phyloP scores from a whole-genome alignment of 2,797 vertebrate genomes.

The Loris lydekkerianus region DNA sequence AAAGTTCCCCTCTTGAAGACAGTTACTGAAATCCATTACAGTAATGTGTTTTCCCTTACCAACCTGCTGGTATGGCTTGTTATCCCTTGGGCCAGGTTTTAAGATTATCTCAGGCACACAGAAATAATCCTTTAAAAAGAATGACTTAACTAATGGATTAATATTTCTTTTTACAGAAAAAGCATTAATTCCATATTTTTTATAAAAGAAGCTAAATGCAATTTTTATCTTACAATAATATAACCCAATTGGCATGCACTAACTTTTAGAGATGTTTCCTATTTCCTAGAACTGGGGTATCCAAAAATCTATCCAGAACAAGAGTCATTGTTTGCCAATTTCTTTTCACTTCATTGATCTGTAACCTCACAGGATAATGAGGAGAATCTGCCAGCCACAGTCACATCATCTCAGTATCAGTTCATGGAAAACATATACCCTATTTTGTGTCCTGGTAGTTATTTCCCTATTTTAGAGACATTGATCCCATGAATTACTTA shows the following conservation, averaged over 20 bases:
- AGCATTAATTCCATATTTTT: constrained; percentile 12
- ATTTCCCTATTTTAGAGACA: neutral
- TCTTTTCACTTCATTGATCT: neutral
- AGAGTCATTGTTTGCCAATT: neutral
- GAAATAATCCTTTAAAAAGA: constrained; percentile 67
- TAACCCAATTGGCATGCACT: neutral
- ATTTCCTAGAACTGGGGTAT: neutral
- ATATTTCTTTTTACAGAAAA: constrained; percentile 53
- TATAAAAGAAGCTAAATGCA: neutral
- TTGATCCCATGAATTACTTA: neutral
- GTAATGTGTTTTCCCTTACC: constrained; percentile 68
- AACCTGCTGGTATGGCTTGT: neutral
- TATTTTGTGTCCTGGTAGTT: neutral
- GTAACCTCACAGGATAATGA: neutral
- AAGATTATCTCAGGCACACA: constrained; percentile 35
- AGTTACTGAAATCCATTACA: constrained; percentile 75
- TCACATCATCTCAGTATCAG: neutral
- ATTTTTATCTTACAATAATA: neutral
- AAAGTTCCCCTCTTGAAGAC: constrained; percentile 76
- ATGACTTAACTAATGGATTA: constrained; percentile 62
- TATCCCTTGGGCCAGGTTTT: constrained; percentile 55
- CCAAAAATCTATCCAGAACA: neutral
- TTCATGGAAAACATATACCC: neutral
- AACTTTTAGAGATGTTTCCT: constrained; percentile 36
- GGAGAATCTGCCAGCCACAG: neutral